Evolutionary conservation across 2,113 vertebrate genomes (phyloP).

Genomic region (Oceanodroma tethys): DNA sequence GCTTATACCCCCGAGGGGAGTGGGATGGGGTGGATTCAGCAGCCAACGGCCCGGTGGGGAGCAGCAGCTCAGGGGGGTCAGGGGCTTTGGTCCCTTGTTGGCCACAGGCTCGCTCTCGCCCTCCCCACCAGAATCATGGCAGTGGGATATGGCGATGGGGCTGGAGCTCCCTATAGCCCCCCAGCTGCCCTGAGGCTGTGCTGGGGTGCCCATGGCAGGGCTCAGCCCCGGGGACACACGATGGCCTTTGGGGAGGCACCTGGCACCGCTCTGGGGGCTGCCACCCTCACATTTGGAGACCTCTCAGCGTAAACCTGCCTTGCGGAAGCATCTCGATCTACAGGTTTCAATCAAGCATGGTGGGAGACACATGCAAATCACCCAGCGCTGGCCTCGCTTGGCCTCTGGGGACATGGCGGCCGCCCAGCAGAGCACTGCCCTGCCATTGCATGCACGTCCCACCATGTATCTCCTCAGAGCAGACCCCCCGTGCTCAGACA

Average conservation of each 20-base stretch:
- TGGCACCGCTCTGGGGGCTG: not conserved
- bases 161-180: not conserved
- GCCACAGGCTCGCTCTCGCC: not conserved
- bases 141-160: not conserved
- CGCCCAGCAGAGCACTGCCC: not conserved
- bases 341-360: not conserved
- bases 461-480: not conserved
- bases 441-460: not conserved
- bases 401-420: not conserved
- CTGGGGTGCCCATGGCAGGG: rapidly evolving
- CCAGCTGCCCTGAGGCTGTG: rapidly evolving
- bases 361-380: not conserved
- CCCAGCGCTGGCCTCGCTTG: rapidly evolving
- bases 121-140: not conserved
- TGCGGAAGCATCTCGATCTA: not conserved
- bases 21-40: not conserved
- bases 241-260: not conserved
- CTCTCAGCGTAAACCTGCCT: not conserved
- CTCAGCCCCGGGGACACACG: not conserved
- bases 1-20: not conserved
- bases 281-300: not conserved
- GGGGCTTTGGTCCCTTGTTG: not conserved
- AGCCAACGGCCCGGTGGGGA: not conserved
- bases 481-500: not conserved
- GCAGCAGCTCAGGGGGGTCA: rapidly evolving